A percentile compares a stretch with the other conserved stretches of the same genome.
Conservation (phyloP, 2,113 vertebrate species). For the Glareola pratincola region DNA sequence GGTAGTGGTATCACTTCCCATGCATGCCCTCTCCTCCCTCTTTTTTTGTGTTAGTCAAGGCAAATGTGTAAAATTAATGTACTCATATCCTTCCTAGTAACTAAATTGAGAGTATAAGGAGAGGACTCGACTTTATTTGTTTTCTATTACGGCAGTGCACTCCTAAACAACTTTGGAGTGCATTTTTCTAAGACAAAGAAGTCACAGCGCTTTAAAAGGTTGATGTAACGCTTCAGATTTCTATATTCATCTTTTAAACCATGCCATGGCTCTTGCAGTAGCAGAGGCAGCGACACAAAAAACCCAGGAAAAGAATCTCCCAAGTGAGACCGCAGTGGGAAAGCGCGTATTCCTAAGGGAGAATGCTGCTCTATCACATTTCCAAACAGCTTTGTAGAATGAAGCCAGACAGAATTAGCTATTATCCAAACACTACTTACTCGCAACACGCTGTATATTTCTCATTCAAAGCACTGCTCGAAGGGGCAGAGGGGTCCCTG, state of each 20-base stretch:
- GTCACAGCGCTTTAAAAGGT: background rate
- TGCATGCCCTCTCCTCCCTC: background rate
- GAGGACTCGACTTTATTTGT: background rate
- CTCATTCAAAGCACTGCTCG: background rate
- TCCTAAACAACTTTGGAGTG: background rate
- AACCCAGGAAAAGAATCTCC: background rate
- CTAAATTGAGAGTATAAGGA: background rate
- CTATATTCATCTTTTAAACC: slow-evolving; percentile 32
- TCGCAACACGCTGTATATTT: background rate
- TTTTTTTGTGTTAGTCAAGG: background rate
- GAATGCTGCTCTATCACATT: slow-evolving; percentile 43
- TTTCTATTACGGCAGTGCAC: background rate
- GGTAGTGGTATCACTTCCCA: background rate
- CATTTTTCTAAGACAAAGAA: background rate
- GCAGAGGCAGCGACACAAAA: background rate
- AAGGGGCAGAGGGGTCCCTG: slow-evolving; percentile 21
- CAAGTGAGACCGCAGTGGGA: background rate
- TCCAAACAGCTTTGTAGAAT: slow-evolving; percentile 17
- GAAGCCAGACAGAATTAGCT: slow-evolving; percentile 5
- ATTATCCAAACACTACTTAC: background rate
- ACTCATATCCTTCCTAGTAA: background rate
- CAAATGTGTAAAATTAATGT: background rate
- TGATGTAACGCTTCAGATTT: background rate
- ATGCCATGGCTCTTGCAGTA: background rate
- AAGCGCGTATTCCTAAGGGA: slow-evolving; percentile 16